Conservation (phyloP, 92 coral and sea anemone species). For the Epizoanthus fatuus region DNA sequence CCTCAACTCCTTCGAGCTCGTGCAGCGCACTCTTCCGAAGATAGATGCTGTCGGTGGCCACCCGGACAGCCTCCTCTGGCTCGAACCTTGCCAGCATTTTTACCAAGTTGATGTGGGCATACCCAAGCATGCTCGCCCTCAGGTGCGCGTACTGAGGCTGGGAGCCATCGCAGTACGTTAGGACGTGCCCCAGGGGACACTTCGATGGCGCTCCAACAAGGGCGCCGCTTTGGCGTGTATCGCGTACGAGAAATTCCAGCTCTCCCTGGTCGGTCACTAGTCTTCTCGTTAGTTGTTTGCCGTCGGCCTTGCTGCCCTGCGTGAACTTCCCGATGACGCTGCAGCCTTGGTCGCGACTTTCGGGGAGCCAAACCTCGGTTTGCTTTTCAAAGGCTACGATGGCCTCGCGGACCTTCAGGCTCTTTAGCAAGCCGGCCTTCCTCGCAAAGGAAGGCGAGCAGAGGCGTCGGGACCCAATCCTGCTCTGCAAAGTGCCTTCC, state of each 20-base stretch:
- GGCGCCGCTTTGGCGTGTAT: neutral
- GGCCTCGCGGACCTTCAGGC: neutral
- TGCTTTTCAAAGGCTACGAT: neutral
- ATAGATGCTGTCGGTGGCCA: slow-evolving; percentile 29
- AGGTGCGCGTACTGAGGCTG: slow-evolving; percentile 13
- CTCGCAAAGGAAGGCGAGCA: neutral
- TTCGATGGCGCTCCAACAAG: neutral
- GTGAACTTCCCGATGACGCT: neutral
- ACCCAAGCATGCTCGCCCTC: slow-evolving; percentile 10
- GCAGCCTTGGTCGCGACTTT: neutral
- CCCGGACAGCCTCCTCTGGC: slow-evolving; percentile 15
- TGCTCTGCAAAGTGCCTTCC: neutral
- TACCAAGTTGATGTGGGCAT: slow-evolving; percentile 1
- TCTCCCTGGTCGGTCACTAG: slow-evolving; percentile 26
- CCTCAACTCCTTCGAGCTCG: neutral
- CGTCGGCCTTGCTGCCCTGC: slow-evolving; percentile 15
- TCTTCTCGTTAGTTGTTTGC: neutral
- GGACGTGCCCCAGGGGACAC: slow-evolving; percentile 8
- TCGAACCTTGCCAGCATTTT: neutral
- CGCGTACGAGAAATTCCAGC: slow-evolving; percentile 5
- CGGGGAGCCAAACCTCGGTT: neutral
- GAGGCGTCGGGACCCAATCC: slow-evolving; percentile 9
- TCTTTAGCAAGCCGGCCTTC: neutral
- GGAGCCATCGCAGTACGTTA: slow-evolving; percentile 6
- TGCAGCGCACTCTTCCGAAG: neutral